Conservation (phyloP, 1,140 invertebrate genomes). For the Drosophila pallidifrons region DNA sequence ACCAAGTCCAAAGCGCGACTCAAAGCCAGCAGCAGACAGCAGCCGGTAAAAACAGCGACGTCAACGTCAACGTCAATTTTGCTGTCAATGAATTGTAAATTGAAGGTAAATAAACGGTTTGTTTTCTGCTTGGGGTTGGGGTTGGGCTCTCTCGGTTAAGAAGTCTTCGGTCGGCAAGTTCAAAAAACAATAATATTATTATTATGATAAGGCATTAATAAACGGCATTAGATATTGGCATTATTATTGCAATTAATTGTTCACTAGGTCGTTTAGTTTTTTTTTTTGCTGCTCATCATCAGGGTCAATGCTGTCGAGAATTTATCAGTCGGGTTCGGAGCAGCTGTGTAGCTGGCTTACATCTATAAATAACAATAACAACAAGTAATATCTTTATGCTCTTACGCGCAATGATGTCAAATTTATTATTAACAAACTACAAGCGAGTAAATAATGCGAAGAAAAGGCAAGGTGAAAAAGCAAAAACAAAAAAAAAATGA, state of each 20-base stretch:
- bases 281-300: constrained; percentile 10
- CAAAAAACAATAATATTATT: constrained; percentile 42
- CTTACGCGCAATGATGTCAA: constrained; percentile 72
- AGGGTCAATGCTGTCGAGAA: constrained; percentile 60
- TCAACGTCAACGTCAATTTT: constrained; percentile 17
- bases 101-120: constrained; percentile 45
- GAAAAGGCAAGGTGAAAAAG: constrained; percentile 29
- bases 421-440: constrained; percentile 72
- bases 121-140: constrained; percentile 6
- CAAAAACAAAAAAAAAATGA: constrained; percentile 14
- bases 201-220: constrained; percentile 19
- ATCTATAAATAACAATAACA: constrained; percentile 25
- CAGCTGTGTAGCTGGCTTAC: constrained; percentile 1
- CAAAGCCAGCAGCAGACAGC: constrained; percentile 20
- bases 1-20: constrained; percentile 41
- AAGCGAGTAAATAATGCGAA: constrained; percentile 20
- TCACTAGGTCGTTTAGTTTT: constrained; percentile 59
- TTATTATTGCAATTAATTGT: constrained; percentile 70
- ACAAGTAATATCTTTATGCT: constrained; percentile 62
- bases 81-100: constrained; percentile 50
- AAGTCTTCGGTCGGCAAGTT: constrained; percentile 21
- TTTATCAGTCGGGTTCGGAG: constrained; percentile 46
- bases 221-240: constrained; percentile 9
- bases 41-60: constrained; percentile 7
- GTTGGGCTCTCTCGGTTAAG: constrained; percentile 10